Evolutionary conservation across 2,113 vertebrate genomes (phyloP).

Genomic region (Cinclus cinclus): DNA sequence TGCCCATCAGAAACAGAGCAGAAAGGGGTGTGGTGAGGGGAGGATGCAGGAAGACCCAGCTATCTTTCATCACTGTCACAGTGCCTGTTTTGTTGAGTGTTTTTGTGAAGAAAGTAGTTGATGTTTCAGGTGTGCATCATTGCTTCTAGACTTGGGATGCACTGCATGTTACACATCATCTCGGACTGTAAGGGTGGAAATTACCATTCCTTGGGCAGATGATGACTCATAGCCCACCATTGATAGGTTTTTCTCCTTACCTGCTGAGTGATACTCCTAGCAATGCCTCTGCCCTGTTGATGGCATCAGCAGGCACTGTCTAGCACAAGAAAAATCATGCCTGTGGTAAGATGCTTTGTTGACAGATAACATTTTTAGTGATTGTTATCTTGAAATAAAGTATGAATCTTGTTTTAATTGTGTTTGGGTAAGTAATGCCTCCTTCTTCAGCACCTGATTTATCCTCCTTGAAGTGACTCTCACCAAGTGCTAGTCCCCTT

Average conservation of each 20-base stretch:
- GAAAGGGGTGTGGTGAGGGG: background rate
- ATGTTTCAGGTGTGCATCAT: background rate
- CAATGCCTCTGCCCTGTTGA: background rate
- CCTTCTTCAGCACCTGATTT: background rate
- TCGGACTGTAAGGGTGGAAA: background rate
- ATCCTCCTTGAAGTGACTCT: background rate
- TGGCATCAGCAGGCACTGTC: background rate
- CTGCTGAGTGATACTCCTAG: background rate
- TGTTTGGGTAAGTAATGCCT: background rate
- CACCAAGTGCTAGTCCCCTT: background rate
- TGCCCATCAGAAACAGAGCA: background rate
- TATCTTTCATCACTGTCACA: background rate
- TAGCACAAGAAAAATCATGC: background rate
- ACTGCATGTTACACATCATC: fast-evolving
- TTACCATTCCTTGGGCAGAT: background rate
- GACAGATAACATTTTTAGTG: background rate
- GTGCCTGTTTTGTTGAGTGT: background rate
- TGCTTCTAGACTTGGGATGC: background rate
- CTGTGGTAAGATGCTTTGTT: background rate
- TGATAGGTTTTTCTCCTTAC: background rate
- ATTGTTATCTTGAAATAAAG: background rate
- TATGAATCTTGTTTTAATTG: background rate
- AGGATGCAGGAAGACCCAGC: background rate
- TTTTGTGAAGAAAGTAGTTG: background rate
- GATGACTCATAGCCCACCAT: background rate